phyloP scores from a whole-genome alignment of 1,140 invertebrate species.

The Ceratitis capitata region DNA sequence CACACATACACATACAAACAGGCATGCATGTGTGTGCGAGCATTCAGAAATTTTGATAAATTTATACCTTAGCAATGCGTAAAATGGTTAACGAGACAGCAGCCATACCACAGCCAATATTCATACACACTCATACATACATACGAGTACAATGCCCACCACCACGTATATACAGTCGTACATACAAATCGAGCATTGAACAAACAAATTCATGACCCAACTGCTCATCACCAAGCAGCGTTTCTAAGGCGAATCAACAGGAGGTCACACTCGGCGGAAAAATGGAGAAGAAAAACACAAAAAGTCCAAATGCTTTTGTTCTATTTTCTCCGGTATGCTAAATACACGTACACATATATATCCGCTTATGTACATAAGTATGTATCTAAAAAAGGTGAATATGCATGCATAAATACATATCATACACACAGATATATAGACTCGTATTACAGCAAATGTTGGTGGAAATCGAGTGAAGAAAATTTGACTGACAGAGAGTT shows the following conservation, averaged over 20 bases:
- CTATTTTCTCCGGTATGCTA: not conserved
- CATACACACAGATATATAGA: too few relatives aligned
- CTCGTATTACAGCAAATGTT: too few relatives aligned
- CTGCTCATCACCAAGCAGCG: constrained; percentile 3
- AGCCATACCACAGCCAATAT: not conserved
- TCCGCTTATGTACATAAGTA: not conserved
- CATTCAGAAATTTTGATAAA: not conserved
- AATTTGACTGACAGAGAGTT: too few relatives aligned
- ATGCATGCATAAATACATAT: not conserved
- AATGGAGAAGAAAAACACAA: not conserved
- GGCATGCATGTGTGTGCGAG: not conserved
- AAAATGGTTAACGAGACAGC: not conserved
- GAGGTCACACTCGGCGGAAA: constrained; percentile 30
- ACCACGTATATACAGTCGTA: too few relatives aligned
- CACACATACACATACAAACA: not conserved
- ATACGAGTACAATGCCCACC: too few relatives aligned
- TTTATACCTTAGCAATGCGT: not conserved
- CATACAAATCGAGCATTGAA: not conserved
- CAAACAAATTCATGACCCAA: constrained; percentile 23
- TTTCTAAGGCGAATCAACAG: constrained; percentile 28
- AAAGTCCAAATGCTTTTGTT: not conserved
- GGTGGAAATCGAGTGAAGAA: not conserved
- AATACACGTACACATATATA: not conserved
- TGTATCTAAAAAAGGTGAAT: not conserved
- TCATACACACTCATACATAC: not conserved